Percentiles rank a stretch among this genome's conserved stretches.
phyloP scores from a whole-genome alignment of 1,140 invertebrate genomes.

The Myzus persicae region DNA sequence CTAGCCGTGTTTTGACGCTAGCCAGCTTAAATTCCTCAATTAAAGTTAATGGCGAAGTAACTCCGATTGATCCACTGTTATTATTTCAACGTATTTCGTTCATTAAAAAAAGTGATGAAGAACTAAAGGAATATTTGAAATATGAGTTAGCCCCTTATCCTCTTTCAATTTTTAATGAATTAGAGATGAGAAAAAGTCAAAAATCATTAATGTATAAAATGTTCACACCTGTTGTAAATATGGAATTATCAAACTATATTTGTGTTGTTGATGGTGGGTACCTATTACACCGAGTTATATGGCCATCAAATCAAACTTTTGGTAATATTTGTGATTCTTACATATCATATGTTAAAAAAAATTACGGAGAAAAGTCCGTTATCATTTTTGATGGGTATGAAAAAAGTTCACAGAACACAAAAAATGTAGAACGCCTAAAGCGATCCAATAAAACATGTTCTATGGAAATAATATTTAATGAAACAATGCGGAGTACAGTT shows the following conservation, averaged over 20 bases:
- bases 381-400: constrained; percentile 19
- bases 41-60: not conserved
- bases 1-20: not conserved
- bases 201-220: constrained; percentile 64
- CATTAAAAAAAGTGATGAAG: not conserved
- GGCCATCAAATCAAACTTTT: constrained; percentile 59
- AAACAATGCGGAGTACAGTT: not conserved
- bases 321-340: not conserved
- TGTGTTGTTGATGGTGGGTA: constrained; percentile 60
- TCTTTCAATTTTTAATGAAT: constrained; percentile 64
- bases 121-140: constrained; percentile 63
- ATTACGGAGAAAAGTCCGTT: not conserved
- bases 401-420: not conserved
- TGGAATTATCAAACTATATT: not conserved
- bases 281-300: constrained; percentile 61
- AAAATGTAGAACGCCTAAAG: not conserved
- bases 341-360: not conserved
- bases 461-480: not conserved
- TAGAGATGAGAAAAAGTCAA: constrained; percentile 64
- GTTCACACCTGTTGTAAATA: constrained; percentile 53
- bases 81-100: constrained; percentile 18
- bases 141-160: constrained; percentile 65
- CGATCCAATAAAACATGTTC: not conserved
- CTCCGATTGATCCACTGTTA: not conserved
- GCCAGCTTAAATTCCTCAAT: not conserved